These are phyloP conservation scores for Therioaphis trifolii DNA, from an alignment of 2,888 invertebrate species.

Conservation along the genomic window DNA sequence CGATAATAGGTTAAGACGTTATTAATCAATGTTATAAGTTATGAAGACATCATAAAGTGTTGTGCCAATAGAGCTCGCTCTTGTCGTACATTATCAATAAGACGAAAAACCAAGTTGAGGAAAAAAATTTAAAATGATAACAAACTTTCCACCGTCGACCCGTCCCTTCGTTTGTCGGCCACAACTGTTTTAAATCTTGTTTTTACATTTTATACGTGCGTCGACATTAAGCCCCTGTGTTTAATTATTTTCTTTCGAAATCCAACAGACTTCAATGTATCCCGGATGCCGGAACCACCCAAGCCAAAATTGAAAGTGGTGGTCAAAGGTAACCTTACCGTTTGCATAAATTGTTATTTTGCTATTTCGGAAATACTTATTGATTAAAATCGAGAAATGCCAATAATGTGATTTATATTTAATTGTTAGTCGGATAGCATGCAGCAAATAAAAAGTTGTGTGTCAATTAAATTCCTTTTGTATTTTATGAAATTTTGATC, in stretches of 20 bases:
- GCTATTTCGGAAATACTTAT: neutral
- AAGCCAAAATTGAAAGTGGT: conserved; percentile 68
- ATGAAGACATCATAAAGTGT: too few relatives aligned
- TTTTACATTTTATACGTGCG: neutral
- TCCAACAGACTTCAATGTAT: neutral
- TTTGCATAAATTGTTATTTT: neutral
- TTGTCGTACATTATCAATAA: neutral
- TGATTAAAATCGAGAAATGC: neutral
- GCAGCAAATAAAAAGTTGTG: too few relatives aligned
- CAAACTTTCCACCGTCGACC: neutral
- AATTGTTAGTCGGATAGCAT: neutral
- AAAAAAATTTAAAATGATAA: neutral
- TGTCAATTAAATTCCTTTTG: too few relatives aligned
- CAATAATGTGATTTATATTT: neutral
- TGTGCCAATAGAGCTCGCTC: neutral
- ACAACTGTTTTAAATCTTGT: neutral
- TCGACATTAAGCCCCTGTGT: too few relatives aligned
- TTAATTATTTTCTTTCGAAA: neutral
- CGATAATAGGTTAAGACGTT: conserved; percentile 33
- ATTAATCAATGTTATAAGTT: too few relatives aligned
- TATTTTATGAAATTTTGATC: too few relatives aligned
- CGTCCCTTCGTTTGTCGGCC: neutral
- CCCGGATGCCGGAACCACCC: conserved; percentile 65
- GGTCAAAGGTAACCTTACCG: conserved; percentile 56
- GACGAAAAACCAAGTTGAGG: neutral